Base-by-base conservation (phyloP, 1,140 invertebrate genomes). In the Zaprionus kolodkinae region DNA sequence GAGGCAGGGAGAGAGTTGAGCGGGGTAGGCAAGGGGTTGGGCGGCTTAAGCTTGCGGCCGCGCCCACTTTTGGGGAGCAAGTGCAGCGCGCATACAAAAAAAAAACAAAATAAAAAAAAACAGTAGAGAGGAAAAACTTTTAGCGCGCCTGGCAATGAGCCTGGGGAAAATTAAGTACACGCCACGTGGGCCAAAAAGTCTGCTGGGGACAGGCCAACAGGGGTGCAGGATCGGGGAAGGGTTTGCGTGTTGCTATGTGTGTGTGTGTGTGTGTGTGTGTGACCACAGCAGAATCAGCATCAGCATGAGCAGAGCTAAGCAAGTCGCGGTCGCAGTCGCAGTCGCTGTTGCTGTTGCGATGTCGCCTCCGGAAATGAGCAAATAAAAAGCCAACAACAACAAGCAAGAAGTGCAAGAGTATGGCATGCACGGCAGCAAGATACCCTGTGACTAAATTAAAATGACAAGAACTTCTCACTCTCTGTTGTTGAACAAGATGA, bases 101-200 rank as follows among this genome's bases (percentile, higher is more conserved):
- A 13, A 61, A 56, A 59, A 13, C 56, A 56, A 59, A 55, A 33
- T 0, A 33, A 33, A 33, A 33, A 35, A 35, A 35, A 6, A 35
- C 33, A 30, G 59, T 33, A 50, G 15, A 50, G 25, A 76, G 73
- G 65, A 81, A 86, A 45, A 87, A 81, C 59, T 85, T 77, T 56
- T 70, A 79, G 82, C 76, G 66, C 72, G 82, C 81, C 70, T 78
- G 63, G 79, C 70, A 64, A 74, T 88, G 80, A 71, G 83, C 77
- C 79, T 80, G 84, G 73, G 70, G 79, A 77, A 87, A 71, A 86
- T 86, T 86, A 87, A 88, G 83, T 88, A 83, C 80, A 83, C 84
- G 80, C 79, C 83, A 87, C 84, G 83, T 87, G 84, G 80, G 82
- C 83, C 82, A 56, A 76, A 82, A 87, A 86, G 79, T 85, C 81